These are phyloP conservation scores for Melipona bicolor DNA, from an alignment of 2,888 invertebrate species.

Conservation along the genomic window DNA sequence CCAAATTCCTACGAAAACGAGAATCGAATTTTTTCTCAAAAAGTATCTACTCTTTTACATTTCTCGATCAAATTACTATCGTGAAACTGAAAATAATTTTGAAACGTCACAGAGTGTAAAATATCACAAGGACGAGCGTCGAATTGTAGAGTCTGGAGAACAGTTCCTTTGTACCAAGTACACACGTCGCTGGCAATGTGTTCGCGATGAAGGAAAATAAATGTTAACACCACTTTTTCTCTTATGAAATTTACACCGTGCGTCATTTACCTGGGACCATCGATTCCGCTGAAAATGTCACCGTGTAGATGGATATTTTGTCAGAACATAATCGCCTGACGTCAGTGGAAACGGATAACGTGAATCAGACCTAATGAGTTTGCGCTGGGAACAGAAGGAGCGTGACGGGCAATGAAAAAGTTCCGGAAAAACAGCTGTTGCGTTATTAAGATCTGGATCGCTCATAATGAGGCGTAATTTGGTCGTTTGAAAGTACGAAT, in stretches of 20 bases:
- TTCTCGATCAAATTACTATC: too few relatives aligned
- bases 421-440: not conserved
- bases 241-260: not conserved
- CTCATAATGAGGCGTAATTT: not conserved
- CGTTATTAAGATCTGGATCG: not conserved
- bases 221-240: constrained; percentile 8
- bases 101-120: too few relatives aligned
- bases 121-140: too few relatives aligned
- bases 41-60: too few relatives aligned
- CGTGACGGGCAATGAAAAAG: not conserved
- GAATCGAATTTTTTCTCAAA: not conserved
- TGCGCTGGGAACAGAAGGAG: not conserved
- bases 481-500: not conserved
- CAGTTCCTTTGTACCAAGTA: too few relatives aligned
- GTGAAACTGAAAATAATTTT: too few relatives aligned
- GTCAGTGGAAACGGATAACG: constrained; percentile 8
- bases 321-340: not conserved
- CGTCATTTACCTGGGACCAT: constrained; percentile 12
- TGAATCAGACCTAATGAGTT: constrained; percentile 15
- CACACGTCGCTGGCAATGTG: not conserved
- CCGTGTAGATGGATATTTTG: not conserved
- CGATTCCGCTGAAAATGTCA: constrained; percentile 4
- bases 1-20: not conserved
- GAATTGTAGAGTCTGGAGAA: too few relatives aligned
- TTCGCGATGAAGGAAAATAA: not conserved